Evolutionary conservation across 35 echinoderm and acorn worm genomes (phyloP).

Genomic region (Ptychodera flava): DNA sequence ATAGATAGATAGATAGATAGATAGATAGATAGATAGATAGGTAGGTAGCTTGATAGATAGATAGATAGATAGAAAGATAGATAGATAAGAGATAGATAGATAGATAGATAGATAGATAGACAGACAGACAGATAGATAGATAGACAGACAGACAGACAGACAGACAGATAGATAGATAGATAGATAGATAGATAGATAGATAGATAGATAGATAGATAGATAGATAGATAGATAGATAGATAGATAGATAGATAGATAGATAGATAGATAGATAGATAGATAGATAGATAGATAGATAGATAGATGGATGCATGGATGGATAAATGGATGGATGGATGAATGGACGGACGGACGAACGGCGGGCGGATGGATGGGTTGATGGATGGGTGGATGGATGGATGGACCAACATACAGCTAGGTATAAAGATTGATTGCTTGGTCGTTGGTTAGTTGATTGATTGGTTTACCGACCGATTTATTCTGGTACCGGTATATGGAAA

Average conservation of each 20-base stretch:
- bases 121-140: background rate
- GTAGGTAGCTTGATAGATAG: background rate
- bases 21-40: background rate
- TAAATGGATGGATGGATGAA: background rate
- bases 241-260: background rate
- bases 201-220: background rate
- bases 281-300: background rate
- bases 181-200: background rate
- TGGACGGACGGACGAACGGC: background rate
- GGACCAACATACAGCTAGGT: too few species aligned
- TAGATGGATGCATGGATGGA: background rate
- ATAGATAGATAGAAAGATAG: background rate
- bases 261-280: background rate
- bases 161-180: background rate
- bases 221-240: background rate
- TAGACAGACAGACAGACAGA: background rate
- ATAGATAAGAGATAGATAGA: background rate
- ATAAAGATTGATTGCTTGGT: too few species aligned
- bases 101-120: background rate
- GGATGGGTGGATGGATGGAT: too few species aligned
- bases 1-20: background rate
- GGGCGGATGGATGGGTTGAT: too few species aligned
- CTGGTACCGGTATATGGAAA: too few species aligned
- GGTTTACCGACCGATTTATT: too few species aligned
- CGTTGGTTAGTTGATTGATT: too few species aligned